phyloP scores from a whole-genome alignment of 2,797 vertebrate species.

The Pseudochirops cupreus region DNA sequence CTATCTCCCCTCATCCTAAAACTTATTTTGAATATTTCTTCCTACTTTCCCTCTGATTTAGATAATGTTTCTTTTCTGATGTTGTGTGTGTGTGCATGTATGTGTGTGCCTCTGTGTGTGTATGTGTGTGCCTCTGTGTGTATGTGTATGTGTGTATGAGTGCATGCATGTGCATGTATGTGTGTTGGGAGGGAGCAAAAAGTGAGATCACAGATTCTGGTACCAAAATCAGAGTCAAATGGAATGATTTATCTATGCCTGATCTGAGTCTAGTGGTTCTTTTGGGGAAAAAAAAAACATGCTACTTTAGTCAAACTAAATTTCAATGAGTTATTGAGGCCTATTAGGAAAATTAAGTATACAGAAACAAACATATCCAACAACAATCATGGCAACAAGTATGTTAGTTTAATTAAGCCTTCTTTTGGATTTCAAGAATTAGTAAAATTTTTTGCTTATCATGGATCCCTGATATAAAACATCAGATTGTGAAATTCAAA shows the following conservation, averaged over 20 bases:
- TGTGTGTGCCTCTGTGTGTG: no score
- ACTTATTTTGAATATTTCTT: no score
- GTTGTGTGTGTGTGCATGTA: no score
- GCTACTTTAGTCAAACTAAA: not conserved
- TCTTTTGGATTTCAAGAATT: not conserved
- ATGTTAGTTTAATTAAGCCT: not conserved
- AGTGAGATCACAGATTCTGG: no score
- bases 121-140: no score
- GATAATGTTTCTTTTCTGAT: no score
- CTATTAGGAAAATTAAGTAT: not conserved
- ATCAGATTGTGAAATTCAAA: not conserved
- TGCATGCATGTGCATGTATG: no score
- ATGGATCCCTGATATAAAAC: not conserved
- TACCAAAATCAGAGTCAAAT: no score
- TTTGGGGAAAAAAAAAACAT: not conserved
- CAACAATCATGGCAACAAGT: not conserved
- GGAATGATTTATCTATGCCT: not conserved
- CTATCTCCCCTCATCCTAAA: no score
- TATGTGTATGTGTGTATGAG: no score
- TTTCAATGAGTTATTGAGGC: not conserved
- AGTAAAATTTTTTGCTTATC: not conserved
- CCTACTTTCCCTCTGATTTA: no score
- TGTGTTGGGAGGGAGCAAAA: no score
- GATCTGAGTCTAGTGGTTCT: not conserved
- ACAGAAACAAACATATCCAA: not conserved